These are phyloP conservation scores for Nebria brevicollis DNA, from an alignment of 2,888 invertebrate species.

Conservation along the genomic window DNA sequence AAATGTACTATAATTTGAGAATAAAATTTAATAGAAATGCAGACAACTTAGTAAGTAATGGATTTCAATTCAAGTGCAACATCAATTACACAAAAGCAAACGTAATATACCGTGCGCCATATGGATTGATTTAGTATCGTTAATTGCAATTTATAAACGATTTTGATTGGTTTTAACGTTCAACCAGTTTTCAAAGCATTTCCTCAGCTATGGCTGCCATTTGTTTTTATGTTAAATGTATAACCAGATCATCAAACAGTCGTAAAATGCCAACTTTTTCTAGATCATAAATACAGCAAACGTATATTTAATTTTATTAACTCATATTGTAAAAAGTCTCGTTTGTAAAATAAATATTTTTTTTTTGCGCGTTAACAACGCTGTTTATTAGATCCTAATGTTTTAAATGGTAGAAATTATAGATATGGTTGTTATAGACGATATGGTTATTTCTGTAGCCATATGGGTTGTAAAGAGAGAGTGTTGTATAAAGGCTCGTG, in stretches of 20 bases:
- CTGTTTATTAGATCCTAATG: no score
- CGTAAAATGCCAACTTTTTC: neutral
- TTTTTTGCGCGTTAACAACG: no score
- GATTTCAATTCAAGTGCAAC: neutral
- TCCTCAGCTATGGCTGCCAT: neutral
- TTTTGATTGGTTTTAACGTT: neutral
- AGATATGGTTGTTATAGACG: neutral
- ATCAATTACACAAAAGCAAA: neutral
- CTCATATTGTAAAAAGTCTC: neutral
- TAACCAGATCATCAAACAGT: neutral
- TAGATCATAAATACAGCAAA: neutral
- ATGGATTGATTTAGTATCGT: constrained; percentile 8
- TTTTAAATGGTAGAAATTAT: no score
- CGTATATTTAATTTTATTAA: neutral
- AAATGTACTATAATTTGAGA: neutral
- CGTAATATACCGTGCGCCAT: neutral
- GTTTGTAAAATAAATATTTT: neutral
- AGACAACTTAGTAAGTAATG: neutral
- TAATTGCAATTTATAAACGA: constrained; percentile 9
- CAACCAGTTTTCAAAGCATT: neutral
- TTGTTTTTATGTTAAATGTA: neutral
- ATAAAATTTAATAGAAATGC: neutral
- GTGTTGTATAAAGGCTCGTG: constrained; percentile 16
- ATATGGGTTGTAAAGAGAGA: neutral
- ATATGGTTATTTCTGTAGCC: neutral